phyloP scores from a whole-genome alignment of 2,797 vertebrate species.

The Steatocranus sp. region DNA sequence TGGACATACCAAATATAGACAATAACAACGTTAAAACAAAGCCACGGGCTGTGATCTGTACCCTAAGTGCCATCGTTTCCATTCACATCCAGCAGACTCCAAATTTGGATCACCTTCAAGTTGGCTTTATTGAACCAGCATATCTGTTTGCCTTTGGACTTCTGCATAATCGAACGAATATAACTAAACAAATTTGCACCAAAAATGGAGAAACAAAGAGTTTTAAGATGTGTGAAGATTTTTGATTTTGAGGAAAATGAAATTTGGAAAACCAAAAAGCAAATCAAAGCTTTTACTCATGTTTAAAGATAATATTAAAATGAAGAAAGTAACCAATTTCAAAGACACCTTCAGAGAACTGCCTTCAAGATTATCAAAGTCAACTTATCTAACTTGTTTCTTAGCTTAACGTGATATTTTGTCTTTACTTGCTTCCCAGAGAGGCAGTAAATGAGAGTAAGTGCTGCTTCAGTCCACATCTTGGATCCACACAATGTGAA shows the following conservation, averaged over 20 bases:
- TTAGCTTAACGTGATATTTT: background rate
- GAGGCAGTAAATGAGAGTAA: background rate
- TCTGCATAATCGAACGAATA: background rate
- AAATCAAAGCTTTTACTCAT: background rate
- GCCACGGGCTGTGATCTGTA: no score
- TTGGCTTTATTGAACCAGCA: background rate
- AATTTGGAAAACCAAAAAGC: background rate
- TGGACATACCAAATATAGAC: no score
- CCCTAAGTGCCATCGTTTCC: no score
- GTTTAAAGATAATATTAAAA: background rate
- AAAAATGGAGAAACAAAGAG: no score
- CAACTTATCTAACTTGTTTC: background rate
- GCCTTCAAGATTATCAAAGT: background rate
- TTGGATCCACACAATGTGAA: background rate
- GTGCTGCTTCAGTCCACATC: background rate
- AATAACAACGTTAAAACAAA: no score
- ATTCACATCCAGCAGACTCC: no score
- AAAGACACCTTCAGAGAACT: background rate
- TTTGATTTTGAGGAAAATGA: background rate
- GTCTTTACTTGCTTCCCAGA: background rate
- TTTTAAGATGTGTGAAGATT: background rate
- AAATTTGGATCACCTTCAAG: no score
- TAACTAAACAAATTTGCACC: background rate
- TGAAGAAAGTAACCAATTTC: background rate
- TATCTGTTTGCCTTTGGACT: background rate